Conservation (phyloP, 2,113 vertebrate species). For the Sprattus sprattus region DNA sequence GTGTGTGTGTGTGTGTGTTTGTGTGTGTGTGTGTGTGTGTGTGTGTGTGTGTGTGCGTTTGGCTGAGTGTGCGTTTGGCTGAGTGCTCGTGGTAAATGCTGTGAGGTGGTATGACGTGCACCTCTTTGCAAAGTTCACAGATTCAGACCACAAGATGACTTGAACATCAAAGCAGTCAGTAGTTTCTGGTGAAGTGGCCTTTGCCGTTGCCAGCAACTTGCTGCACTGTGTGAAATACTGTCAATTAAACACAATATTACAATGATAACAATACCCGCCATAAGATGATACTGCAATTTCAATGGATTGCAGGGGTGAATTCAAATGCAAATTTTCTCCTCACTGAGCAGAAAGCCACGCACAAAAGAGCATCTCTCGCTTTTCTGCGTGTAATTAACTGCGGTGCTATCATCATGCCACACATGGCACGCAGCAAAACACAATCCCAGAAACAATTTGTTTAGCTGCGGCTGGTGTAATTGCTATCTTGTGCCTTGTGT, state of each 20-base stretch:
- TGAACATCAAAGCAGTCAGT: no score
- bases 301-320: not conserved
- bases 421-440: not conserved
- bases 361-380: constrained; percentile 1
- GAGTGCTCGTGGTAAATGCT: no score
- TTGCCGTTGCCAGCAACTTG: not conserved
- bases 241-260: not conserved
- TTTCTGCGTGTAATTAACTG: not conserved
- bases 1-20: no score
- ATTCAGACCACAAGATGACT: no score
- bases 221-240: not conserved
- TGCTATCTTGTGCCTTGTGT: not conserved
- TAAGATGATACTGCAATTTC: not conserved
- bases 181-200: not conserved
- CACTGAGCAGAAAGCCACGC: not conserved
- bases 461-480: constrained; percentile 1
- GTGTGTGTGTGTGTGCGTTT: not conserved
- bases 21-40: not conserved
- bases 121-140: no score
- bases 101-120: no score
- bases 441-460: not conserved
- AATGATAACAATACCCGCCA: not conserved
- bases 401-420: not conserved
- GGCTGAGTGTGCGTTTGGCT: not conserved
- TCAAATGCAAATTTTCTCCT: not conserved